These are phyloP conservation scores for Anser brachyrhynchus DNA, from an alignment of 2,113 vertebrate species.

Conservation along the genomic window DNA sequence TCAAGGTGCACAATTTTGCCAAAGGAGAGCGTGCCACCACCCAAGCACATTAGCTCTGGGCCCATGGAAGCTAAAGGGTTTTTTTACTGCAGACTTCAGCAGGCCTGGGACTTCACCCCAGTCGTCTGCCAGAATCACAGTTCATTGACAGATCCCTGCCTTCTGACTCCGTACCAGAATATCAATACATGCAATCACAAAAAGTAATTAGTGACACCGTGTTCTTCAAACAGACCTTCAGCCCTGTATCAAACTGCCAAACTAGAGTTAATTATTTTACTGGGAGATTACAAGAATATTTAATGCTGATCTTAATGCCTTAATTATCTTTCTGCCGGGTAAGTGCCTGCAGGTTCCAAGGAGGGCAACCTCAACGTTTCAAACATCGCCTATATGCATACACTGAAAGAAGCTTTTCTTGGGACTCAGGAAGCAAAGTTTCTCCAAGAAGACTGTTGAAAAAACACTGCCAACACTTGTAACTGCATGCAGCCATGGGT, in stretches of 20 bases:
- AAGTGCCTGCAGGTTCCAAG: neutral
- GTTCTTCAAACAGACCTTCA: neutral
- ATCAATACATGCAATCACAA: neutral
- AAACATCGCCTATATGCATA: neutral
- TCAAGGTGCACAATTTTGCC: neutral
- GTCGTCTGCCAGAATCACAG: neutral
- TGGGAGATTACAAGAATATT: neutral
- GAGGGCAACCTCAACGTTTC: neutral
- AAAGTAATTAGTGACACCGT: neutral
- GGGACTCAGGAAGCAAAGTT: neutral
- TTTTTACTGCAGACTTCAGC: neutral
- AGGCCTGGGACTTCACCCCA: neutral
- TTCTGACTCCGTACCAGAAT: neutral
- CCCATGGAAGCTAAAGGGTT: neutral
- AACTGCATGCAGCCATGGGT: neutral
- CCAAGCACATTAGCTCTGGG: fast-evolving
- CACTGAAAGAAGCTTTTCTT: neutral
- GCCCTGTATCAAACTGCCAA: neutral
- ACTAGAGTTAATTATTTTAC: conserved; percentile 23
- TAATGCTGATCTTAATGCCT: neutral
- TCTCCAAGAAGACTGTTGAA: neutral
- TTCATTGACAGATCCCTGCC: neutral
- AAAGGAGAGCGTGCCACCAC: neutral
- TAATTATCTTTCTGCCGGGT: neutral
- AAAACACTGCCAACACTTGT: neutral